Evolutionary conservation across 2,888 invertebrate genomes (phyloP), one percentile per base, ranked within the genome.

Genomic region (Agrilus biguttatus): DNA sequence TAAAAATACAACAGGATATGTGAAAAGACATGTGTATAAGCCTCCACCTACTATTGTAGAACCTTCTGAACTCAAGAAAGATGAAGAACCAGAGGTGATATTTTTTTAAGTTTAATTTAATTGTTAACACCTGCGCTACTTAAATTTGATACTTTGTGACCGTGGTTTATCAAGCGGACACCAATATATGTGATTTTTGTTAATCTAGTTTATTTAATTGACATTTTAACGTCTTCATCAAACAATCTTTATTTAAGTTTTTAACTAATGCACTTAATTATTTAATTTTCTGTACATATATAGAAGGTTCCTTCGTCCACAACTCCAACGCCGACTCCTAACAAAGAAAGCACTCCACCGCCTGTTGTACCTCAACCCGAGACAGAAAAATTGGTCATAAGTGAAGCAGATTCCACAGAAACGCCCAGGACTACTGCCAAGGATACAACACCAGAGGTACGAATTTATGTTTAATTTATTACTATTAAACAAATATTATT

Each of bases 1-100:
- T 62, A 86, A 84, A 55, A 92, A 91, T 64, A 87, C 90, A 57
- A 90, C 90, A 1, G 92, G 93, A 0, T 92, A 91, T 62, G 82
- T 82, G 35, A 77, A 77, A 51, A 65, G 68, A 45, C 65, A 64
- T 14, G 47, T 55, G 3, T 58, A 53, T 53, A 56, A 37, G 55
- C 58, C 51, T 55, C 57, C 44, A 49, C 54, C 23, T 19, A 51
- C 42, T 33, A 49, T 33, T 32, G 42, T 44, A 40, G 45, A 46
- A 34, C 39, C 43, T 34, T 33, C 37, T 8, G 35, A 43, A 41
- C 12, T 21, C 8, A 39, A 40, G 35, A 35, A 40, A 32, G 47
- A 49, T 21, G 12, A 23, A 6, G 23, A 32, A 7, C 34, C 32
- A 35, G 43, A 49, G 39, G 48, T 47, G 45, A 39, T 23, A n/a